A percentile compares a stretch with the other conserved stretches of the same genome.
phyloP scores from a whole-genome alignment of 2,113 vertebrate species.

The Sander lucioperca region DNA sequence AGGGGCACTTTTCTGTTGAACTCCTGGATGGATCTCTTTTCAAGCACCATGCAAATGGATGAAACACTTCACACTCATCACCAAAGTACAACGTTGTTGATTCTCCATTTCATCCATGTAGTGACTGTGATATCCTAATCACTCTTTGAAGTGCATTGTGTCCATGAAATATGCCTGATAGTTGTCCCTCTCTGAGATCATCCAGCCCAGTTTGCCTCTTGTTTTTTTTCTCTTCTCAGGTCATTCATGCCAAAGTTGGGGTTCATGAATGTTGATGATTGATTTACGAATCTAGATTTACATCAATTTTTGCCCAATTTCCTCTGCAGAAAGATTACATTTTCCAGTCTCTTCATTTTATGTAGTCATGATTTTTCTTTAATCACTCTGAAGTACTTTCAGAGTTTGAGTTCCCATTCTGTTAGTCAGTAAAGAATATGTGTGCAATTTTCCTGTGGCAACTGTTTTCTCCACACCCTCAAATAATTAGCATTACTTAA shows the following conservation, averaged over 20 bases:
- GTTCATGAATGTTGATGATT: neutral
- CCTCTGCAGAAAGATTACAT: neutral
- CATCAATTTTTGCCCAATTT: neutral
- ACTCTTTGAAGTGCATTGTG: slow-evolving; percentile 19
- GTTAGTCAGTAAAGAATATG: neutral
- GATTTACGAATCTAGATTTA: neutral
- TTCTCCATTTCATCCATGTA: slow-evolving; percentile 12
- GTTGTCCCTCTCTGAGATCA: neutral
- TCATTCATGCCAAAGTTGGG: neutral
- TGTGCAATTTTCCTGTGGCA: neutral
- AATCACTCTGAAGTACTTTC: neutral
- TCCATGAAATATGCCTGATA: neutral
- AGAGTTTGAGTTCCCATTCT: neutral
- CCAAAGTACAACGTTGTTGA: neutral
- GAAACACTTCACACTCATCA: slow-evolving; percentile 25
- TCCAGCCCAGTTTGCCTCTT: neutral
- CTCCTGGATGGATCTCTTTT: slow-evolving; percentile 28
- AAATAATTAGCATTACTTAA: neutral
- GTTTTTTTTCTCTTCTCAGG: neutral
- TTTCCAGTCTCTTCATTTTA: neutral
- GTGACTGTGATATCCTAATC: slow-evolving; percentile 12
- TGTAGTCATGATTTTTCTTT: neutral
- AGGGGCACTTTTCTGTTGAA: slow-evolving; percentile 21
- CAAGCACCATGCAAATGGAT: slow-evolving; percentile 26
- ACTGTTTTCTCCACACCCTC: neutral